phyloP scores from a whole-genome alignment of 2,113 vertebrate species.

The Heliornis fulica region DNA sequence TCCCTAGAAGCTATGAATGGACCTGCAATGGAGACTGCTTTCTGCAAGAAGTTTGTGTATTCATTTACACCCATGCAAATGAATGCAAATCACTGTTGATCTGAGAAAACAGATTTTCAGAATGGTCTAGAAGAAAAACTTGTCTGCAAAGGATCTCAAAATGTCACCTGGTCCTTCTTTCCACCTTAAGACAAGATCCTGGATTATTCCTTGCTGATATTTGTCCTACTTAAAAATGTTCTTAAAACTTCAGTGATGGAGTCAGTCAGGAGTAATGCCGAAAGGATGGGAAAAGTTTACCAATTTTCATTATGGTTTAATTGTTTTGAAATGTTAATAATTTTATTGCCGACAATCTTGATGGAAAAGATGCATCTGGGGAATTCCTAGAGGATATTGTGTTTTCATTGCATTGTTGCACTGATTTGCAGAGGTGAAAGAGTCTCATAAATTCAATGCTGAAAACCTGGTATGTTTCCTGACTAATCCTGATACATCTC shows the following conservation, averaged over 20 bases:
- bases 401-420: neutral
- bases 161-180: neutral
- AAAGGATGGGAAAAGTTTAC: neutral
- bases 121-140: neutral
- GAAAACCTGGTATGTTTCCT: slow-evolving; percentile 25
- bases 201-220: neutral
- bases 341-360: neutral
- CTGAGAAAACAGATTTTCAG: neutral
- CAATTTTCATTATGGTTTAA: neutral
- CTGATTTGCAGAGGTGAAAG: neutral
- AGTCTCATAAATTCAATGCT: neutral
- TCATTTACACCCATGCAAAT: neutral
- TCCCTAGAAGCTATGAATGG: neutral
- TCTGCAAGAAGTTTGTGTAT: neutral
- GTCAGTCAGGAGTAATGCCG: neutral
- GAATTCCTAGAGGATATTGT: neutral
- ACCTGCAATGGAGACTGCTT: neutral
- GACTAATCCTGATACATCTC: neutral
- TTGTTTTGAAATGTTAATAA: slow-evolving; percentile 4
- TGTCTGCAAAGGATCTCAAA: neutral
- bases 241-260: neutral
- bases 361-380: neutral
- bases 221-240: neutral
- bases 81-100: neutral
- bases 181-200: neutral